These are phyloP conservation scores for Podotricha telesiphe DNA, from an alignment of 2,888 invertebrate species.

Conservation along the genomic window DNA sequence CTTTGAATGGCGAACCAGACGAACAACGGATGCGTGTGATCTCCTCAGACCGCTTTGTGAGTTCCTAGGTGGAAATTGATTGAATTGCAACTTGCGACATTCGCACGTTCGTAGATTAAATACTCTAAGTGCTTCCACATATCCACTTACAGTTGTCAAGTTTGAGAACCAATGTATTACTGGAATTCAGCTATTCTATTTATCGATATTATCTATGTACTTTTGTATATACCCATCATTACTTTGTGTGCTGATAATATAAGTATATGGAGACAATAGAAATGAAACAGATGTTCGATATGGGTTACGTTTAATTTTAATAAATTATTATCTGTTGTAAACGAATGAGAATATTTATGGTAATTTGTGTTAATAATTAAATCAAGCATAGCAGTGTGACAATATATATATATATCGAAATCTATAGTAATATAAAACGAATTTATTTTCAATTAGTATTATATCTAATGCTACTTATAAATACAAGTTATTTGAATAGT, in stretches of 20 bases:
- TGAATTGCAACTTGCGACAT: not conserved
- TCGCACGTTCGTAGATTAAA: not conserved
- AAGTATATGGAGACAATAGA: not conserved
- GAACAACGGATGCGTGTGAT: not conserved
- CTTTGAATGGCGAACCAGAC: not conserved
- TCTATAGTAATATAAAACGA: too few relatives aligned
- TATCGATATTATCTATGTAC: too few relatives aligned
- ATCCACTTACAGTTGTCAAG: not conserved
- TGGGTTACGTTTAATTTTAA: not conserved
- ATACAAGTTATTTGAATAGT: not conserved
- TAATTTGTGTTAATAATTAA: not conserved
- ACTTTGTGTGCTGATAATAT: not conserved
- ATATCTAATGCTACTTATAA: too few relatives aligned
- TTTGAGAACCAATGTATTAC: not conserved
- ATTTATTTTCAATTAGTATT: too few relatives aligned
- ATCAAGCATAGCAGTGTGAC: not conserved
- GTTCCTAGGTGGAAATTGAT: not conserved
- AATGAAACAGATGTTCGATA: not conserved
- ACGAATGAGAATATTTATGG: not conserved
- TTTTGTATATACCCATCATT: too few relatives aligned
- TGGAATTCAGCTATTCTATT: not conserved
- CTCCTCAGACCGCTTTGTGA: not conserved
- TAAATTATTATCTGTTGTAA: slow-evolving; percentile 2
- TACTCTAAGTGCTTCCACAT: not conserved
- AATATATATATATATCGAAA: not conserved